Evolutionary conservation across 2,113 vertebrate genomes (phyloP), one percentile per base, ranked within the genome.

Genomic region (Salvelinus namaycush): DNA sequence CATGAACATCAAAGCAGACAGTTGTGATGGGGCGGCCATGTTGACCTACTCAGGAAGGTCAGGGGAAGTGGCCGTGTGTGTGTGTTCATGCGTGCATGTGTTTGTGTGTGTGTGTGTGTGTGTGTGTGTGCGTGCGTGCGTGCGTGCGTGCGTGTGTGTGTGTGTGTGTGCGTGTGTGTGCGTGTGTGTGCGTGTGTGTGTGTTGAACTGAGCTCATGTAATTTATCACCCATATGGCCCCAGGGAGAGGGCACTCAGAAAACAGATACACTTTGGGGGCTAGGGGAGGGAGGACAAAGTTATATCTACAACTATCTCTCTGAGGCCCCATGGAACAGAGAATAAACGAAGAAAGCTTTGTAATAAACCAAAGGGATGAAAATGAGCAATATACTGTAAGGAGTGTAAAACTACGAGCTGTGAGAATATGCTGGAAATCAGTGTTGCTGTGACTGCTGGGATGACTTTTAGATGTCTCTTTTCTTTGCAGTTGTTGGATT

Each of bases 151-250:
- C 7, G 34, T 34, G 34, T 31, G 5, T 31, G 31, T 31, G 31
- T 31, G 3, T 4, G 3, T 0, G 29, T 5, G 34, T 34, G 34
- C 1, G 6, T 34, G 5, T 7, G 34, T 5, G 1, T 31, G 31
- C 5, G 31, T 6, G 31, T 83, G 76, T 83, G 49, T 75, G 79
- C 77, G 79, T 76, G 5, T 2, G 8, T 44, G 39, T 44, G 39
- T 44, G 39, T 9, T 76, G 77, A 57, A n/a, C 73, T 79, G 76
- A 88, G 84, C 79, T 80, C 75, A 73, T 81, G 51, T 81, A 73
- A 87, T 87, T 85, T 84, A 88, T 84, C 1, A 24, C 74, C 68
- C 74, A 69, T 0, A 2, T 81, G 83, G 83, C 76, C 77, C 27
- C 54, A 16, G 68, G 54, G 72, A 44, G 73, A 81, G 71, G 76